phyloP scores from a whole-genome alignment of 2,888 invertebrate genomes.

The Tetranychus truncatus region DNA sequence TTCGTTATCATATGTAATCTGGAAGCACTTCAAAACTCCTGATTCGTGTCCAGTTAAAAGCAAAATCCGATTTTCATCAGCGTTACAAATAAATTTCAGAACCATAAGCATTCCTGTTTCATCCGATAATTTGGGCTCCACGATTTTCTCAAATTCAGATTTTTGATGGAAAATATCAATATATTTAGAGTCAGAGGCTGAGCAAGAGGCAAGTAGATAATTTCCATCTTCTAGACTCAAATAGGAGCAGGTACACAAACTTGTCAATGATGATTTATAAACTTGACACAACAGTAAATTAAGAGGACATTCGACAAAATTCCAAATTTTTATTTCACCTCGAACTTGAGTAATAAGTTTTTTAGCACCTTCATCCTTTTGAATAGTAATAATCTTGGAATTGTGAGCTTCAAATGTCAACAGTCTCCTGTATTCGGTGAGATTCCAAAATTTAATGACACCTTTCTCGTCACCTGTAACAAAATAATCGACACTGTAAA shows the following conservation, averaged over 20 bases:
- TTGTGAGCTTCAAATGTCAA: background rate
- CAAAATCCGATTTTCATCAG: background rate
- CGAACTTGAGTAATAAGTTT: background rate
- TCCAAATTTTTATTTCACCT: slow-evolving; percentile 3
- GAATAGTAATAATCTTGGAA: background rate
- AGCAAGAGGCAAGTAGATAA: background rate
- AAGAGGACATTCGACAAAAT: background rate
- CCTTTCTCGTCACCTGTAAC: slow-evolving; percentile 5
- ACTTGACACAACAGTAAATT: background rate
- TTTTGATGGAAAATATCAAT: background rate
- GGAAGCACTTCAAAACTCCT: background rate
- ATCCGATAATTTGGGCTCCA: background rate
- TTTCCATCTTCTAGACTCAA: background rate
- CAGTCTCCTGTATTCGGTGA: background rate
- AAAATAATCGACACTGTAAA: background rate
- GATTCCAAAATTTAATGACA: background rate
- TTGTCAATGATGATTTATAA: background rate
- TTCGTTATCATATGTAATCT: background rate
- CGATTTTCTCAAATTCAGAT: background rate
- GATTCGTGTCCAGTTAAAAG: background rate
- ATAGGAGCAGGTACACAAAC: background rate
- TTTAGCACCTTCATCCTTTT: background rate
- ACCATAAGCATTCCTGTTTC: background rate
- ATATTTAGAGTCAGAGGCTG: background rate
- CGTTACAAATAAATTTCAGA: background rate